Evolutionary conservation across 2,113 vertebrate genomes (phyloP).

Genomic region (Lonchura striata): DNA sequence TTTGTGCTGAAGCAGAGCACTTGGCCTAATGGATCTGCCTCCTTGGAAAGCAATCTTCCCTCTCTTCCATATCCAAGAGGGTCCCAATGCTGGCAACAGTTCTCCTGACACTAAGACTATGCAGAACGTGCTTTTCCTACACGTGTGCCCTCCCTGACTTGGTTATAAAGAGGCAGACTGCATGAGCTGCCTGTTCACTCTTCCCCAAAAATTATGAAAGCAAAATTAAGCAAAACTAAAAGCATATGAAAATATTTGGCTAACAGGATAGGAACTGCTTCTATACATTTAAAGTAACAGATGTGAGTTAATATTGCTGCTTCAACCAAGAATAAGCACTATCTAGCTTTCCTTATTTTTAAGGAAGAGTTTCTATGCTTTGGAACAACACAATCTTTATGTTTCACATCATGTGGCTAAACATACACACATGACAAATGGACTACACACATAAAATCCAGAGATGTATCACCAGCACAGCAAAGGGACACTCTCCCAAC

Average conservation of each 20-base stretch:
- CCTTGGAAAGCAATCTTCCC: neutral
- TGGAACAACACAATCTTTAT: neutral
- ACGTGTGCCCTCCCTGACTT: neutral
- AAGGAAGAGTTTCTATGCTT: too few relatives aligned
- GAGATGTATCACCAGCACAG: neutral
- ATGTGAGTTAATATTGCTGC: neutral
- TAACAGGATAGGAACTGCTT: constrained; percentile 5
- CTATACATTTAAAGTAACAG: constrained; percentile 15
- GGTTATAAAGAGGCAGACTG: neutral
- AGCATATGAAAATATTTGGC: constrained; percentile 33
- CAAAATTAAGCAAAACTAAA: constrained; percentile 47
- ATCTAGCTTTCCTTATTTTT: too few relatives aligned
- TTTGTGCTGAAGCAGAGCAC: neutral
- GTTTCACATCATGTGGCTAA: neutral
- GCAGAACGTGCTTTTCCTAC: neutral
- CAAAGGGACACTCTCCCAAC: neutral
- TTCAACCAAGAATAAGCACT: neutral
- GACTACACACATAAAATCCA: neutral
- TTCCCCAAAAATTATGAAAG: neutral
- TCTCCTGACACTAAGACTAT: neutral
- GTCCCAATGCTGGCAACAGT: neutral
- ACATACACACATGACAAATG: neutral
- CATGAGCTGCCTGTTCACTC: neutral
- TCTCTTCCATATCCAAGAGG: neutral
- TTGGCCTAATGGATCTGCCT: neutral